Evolutionary conservation across 1,140 invertebrate genomes (phyloP).

Genomic region (Drosophila tani): DNA sequence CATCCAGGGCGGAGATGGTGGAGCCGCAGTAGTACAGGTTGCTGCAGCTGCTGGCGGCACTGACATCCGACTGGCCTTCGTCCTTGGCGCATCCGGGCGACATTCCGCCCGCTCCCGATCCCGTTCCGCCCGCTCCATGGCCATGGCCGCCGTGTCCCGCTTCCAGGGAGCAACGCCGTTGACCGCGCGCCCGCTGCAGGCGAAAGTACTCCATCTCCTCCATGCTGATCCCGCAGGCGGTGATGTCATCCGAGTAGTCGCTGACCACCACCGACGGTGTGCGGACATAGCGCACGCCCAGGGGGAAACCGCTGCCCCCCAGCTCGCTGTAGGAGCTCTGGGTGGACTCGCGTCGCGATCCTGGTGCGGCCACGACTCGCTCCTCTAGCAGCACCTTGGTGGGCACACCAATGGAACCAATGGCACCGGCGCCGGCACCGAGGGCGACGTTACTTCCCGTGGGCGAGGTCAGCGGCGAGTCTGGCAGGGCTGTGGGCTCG

Average conservation of each 20-base stretch:
- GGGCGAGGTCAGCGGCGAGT: slow-evolving; percentile 64
- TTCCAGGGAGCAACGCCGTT: slow-evolving; percentile 80
- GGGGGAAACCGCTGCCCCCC: slow-evolving; percentile 47
- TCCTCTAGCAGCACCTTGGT: slow-evolving; percentile 83
- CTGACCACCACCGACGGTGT: slow-evolving; percentile 93
- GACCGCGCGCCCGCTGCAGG: slow-evolving; percentile 84
- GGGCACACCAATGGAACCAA: slow-evolving; percentile 49
- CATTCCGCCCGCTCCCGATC: slow-evolving; percentile 28
- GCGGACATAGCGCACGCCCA: slow-evolving; percentile 87
- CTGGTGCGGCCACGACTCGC: slow-evolving; percentile 65
- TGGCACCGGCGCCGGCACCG: not conserved
- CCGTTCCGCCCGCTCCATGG: slow-evolving; percentile 38
- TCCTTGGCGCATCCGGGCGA: slow-evolving; percentile 55
- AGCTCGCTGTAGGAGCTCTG: slow-evolving; percentile 75
- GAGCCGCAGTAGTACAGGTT: slow-evolving; percentile 87
- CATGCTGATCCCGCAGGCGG: slow-evolving; percentile 87
- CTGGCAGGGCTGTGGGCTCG: slow-evolving; percentile 78
- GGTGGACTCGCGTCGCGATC: slow-evolving; percentile 77
- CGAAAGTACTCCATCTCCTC: slow-evolving; percentile 89
- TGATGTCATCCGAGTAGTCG: slow-evolving; percentile 92
- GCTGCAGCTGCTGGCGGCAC: slow-evolving; percentile 88
- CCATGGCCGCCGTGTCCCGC: slow-evolving; percentile 56
- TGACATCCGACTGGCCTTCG: slow-evolving; percentile 86
- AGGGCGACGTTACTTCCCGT: slow-evolving; percentile 23
- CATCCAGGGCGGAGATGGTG: slow-evolving; percentile 86